Percentiles rank a stretch among this genome's conserved stretches.
Evolutionary conservation across 2,113 vertebrate genomes (phyloP).

Genomic region (Prolemur simus): DNA sequence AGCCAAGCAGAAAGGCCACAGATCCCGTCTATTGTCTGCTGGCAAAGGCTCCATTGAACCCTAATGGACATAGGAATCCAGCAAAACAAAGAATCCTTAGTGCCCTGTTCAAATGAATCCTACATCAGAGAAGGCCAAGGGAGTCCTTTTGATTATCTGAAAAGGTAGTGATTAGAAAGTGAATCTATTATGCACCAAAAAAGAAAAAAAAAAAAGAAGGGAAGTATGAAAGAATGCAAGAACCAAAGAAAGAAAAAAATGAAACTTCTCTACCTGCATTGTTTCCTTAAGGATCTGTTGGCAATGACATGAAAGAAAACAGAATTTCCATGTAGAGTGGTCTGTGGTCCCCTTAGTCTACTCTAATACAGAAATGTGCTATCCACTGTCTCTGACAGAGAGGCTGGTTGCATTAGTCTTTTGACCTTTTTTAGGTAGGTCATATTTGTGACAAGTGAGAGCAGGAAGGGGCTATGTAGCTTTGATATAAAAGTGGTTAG

Average conservation of each 20-base stretch:
- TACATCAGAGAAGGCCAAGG: conserved; percentile 57
- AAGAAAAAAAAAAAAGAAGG: background rate
- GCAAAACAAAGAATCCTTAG: conserved; percentile 73
- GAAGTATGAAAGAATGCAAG: background rate
- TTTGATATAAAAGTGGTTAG: background rate
- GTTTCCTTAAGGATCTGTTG: background rate
- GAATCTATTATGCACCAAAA: conserved; percentile 31
- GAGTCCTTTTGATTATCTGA: conserved; percentile 64
- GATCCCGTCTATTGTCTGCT: conserved; percentile 70
- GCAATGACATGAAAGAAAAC: background rate
- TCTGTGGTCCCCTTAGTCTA: background rate
- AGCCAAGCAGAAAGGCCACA: conserved; percentile 72
- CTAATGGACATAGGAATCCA: conserved; percentile 67
- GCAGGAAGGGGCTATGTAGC: background rate
- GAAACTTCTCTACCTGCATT: background rate
- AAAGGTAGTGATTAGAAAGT: conserved; percentile 69
- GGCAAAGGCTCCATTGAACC: conserved; percentile 65
- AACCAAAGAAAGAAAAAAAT: background rate
- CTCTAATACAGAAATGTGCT: background rate
- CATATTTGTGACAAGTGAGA: background rate
- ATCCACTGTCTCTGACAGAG: background rate
- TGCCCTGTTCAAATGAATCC: conserved; percentile 52
- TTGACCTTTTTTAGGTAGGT: background rate
- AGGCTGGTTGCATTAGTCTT: background rate
- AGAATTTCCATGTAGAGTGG: background rate